Percentiles rank a stretch among this genome's conserved stretches.
Evolutionary conservation across 2,113 vertebrate genomes (phyloP).

Genomic region (Equus przewalskii): DNA sequence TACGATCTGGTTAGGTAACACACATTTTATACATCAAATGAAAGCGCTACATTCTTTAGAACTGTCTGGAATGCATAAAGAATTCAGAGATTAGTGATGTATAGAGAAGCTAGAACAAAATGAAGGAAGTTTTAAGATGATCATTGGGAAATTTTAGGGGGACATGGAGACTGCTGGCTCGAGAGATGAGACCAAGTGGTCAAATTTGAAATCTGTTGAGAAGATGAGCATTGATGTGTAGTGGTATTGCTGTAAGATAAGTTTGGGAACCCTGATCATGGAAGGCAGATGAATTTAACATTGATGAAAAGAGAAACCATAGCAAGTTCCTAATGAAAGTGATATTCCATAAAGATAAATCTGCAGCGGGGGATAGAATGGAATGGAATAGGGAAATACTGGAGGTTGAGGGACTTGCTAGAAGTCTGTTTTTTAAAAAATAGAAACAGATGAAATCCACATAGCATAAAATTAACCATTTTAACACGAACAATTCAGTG

Average conservation of each 20-base stretch:
- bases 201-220: not conserved
- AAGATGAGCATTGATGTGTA: not conserved
- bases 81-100: not conserved
- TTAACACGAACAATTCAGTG: not conserved
- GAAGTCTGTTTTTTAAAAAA: not conserved
- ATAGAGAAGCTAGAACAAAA: not conserved
- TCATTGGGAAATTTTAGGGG: not conserved
- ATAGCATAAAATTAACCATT: not conserved
- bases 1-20: not conserved
- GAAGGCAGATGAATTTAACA: not conserved
- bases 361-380: not conserved
- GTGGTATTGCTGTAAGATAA: not conserved
- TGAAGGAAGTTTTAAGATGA: not conserved
- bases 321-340: not conserved
- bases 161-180: not conserved
- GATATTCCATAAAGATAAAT: not conserved
- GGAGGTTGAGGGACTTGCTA: not conserved
- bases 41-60: not conserved
- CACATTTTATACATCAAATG: not conserved
- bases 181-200: not conserved
- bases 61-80: not conserved
- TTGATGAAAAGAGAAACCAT: not conserved
- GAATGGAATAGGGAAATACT: not conserved
- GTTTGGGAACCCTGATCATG: not conserved
- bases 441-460: not conserved